Percentiles rank a stretch among this genome's conserved stretches.
These are phyloP conservation scores for Clarias macrocephalus DNA, from an alignment of 2,113 vertebrate species.

Conservation along the genomic window DNA sequence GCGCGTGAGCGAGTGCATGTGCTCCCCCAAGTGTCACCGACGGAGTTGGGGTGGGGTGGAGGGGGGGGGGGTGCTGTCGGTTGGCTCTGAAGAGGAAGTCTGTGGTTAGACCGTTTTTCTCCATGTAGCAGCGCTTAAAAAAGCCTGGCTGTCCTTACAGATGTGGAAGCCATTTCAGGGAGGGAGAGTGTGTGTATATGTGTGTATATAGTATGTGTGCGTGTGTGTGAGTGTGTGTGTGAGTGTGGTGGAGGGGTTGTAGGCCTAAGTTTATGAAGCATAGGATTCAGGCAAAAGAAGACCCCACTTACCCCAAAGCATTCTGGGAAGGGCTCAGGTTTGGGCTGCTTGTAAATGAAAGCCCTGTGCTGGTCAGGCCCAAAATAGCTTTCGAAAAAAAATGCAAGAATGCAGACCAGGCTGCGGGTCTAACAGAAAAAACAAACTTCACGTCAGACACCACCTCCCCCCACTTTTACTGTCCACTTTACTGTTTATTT, in stretches of 20 bases:
- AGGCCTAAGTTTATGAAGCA: conserved; percentile 43
- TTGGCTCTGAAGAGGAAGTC: conserved; percentile 84
- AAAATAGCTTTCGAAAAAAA: conserved; percentile 73
- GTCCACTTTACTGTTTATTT: conserved; percentile 57
- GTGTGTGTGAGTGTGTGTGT: conserved; percentile 3
- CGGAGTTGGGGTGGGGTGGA: conserved; percentile 47
- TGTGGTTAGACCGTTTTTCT: conserved; percentile 88
- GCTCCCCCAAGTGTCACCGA: conserved; percentile 44
- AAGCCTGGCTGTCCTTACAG: conserved; percentile 59
- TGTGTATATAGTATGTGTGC: background rate
- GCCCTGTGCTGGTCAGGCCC: conserved; percentile 69
- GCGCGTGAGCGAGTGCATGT: background rate
- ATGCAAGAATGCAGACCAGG: conserved; percentile 58
- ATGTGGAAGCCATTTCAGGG: conserved; percentile 66
- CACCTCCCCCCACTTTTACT: conserved; percentile 35
- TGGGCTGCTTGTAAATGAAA: conserved; percentile 66
- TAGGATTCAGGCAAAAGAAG: conserved; percentile 46
- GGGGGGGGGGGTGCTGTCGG: conserved; percentile 77
- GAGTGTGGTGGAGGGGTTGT: conserved; percentile 22
- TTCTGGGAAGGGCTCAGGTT: conserved; percentile 67
- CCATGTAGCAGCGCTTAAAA: conserved; percentile 62
- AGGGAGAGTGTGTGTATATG: conserved; percentile 14
- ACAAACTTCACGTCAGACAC: conserved; percentile 41
- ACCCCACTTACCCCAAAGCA: conserved; percentile 64
- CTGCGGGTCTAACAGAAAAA: conserved; percentile 59